Base-by-base conservation (phyloP, 2,888 invertebrate species). In the Mactromeris polynyma region DNA sequence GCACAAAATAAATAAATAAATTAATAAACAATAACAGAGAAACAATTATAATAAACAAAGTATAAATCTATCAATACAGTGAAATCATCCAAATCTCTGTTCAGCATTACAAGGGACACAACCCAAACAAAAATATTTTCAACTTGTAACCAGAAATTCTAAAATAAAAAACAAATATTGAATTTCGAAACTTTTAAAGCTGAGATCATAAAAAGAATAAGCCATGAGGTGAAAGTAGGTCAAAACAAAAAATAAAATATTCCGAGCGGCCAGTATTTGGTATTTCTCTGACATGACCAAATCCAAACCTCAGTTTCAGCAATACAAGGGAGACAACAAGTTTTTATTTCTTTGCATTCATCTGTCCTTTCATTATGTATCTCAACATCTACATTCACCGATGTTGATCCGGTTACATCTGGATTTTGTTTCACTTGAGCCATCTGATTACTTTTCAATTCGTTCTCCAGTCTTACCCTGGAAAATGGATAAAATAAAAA, bases 1-100 rank as follows among this genome's bases (percentile, higher is more conserved):
- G 58, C 58, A 64, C 58, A 64, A 64, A 64, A 26, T 64, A 64
- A 64, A 64, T 64, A 64, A n/a, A 64, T 64, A 64, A 64, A 26
- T 4, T 26, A 26, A 64, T 26, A 64, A 64, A 64, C 26, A 64
- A 26, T 26, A n/a, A 26, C 2, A 26, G 58, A 64, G 0, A 64
- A 64, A n/a, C 26, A 64, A 64, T 26, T n/a, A 26, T n/a, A 64
- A n/a, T 64, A 64, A n/a, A 64, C 26, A 6, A 58, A 64, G 11
- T 19, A 14, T 17, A 19, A 51, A 51, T 26, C 1, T 26, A n/a
- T 64, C 26, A 64, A 26, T 26, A 26, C 6, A 64, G n/a, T n/a
- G 58, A 64, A 64, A 64, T 64, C 9, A 54, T 21, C 19, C 21
- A 54, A 21, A 54, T 54, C n/a, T 21, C 54, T n/a, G n/a, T 54